Percentiles rank a stretch among this genome's conserved stretches.
phyloP scores from a whole-genome alignment of 2,113 vertebrate genomes.

The Aldabrachelys gigantea region DNA sequence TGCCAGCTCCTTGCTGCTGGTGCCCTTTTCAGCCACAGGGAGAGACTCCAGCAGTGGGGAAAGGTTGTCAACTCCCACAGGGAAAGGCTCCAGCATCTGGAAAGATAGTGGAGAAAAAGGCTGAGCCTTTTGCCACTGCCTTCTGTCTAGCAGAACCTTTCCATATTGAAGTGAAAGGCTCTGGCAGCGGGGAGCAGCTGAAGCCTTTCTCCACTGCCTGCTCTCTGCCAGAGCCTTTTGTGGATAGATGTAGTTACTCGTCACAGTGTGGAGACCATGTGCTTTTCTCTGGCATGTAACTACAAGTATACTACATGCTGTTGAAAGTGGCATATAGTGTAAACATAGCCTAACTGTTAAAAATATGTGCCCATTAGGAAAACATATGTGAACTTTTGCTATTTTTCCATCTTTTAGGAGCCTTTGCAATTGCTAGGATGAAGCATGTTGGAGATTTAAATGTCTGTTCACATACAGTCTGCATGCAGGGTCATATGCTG shows the following conservation, averaged over 20 bases:
- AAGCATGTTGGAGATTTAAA: neutral
- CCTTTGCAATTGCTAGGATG: neutral
- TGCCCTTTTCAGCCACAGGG: too few relatives aligned
- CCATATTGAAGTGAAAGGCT: neutral
- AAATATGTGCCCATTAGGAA: neutral
- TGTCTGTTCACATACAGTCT: neutral
- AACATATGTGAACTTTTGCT: neutral
- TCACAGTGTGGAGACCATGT: neutral
- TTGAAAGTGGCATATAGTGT: neutral
- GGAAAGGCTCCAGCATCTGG: too few relatives aligned
- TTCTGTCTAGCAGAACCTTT: neutral
- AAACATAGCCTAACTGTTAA: neutral
- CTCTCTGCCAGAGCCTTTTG: neutral
- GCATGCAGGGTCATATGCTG: neutral
- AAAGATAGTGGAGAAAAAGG: too few relatives aligned
- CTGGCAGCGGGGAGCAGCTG: neutral
- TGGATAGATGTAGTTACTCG: neutral
- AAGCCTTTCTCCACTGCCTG: neutral
- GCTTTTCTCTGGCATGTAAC: neutral
- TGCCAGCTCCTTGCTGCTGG: too few relatives aligned
- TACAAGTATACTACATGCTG: neutral
- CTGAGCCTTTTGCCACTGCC: neutral
- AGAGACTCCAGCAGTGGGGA: too few relatives aligned
- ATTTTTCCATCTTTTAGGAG: neutral
- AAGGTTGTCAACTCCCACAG: too few relatives aligned